A percentile compares a stretch with the other conserved stretches of the same genome.
Conservation (phyloP, 1,140 invertebrate species). For the Diabrotica virgifera region DNA sequence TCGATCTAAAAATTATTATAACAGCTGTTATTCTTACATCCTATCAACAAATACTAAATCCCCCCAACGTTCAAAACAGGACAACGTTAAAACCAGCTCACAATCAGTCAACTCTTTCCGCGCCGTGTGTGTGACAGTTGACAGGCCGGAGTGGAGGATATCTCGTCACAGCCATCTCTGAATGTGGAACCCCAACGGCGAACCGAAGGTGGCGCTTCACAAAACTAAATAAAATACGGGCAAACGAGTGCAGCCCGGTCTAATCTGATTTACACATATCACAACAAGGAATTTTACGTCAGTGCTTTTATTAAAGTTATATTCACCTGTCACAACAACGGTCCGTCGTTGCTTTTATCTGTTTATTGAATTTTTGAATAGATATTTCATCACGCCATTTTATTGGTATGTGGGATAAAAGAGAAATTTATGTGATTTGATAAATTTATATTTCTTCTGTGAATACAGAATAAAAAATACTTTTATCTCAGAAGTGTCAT, state of each 20-base stretch:
- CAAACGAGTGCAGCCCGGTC: conserved; percentile 13
- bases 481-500: too few relatives aligned
- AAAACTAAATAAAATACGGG: conserved; percentile 20
- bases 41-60: too few relatives aligned
- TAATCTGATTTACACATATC: conserved; percentile 23
- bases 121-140: conserved; percentile 5
- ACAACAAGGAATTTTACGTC: conserved; percentile 20
- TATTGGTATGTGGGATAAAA: neutral
- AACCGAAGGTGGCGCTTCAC: conserved; percentile 17
- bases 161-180: conserved; percentile 10
- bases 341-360: conserved; percentile 6
- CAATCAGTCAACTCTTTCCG: neutral
- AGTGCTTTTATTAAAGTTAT: conserved; percentile 19
- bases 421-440: neutral
- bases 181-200: conserved; percentile 11
- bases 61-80: too few relatives aligned
- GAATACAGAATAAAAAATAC: too few relatives aligned
- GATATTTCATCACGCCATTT: conserved; percentile 2
- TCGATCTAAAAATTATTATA: too few relatives aligned
- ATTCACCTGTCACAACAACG: conserved; percentile 14
- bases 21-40: too few relatives aligned
- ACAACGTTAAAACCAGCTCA: neutral
- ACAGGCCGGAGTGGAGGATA: conserved; percentile 4
- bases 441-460: too few relatives aligned
- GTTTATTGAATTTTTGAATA: conserved; percentile 12